Base-by-base conservation (phyloP, 2,888 invertebrate species). In the Nematopogon swammerdamellus region DNA sequence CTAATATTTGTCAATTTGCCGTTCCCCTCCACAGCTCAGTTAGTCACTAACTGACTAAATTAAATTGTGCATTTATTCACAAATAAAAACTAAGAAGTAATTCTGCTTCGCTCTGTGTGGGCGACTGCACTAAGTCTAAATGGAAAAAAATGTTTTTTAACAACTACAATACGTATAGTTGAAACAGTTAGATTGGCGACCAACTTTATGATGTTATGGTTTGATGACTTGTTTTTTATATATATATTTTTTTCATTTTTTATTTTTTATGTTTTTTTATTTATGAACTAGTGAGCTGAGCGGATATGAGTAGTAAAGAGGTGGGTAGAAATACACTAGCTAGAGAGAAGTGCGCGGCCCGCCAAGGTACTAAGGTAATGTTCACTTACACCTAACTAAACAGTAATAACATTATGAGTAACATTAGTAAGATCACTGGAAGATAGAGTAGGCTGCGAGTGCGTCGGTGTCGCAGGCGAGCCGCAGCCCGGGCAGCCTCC, bases 391-490 rank as follows among this genome's bases (percentile, higher is more conserved):
- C 56, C 71, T 71, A 74, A 65, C 74, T 71, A 74, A 73, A 60
- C 60, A 58, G 70, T 73, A 72, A 57, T 62, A 67, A 70, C 70
- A 71, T 70, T 70, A 67, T 62, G 60, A 64, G 63, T 60, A 4
- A 25, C 10, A 67, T 64, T 65, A 65, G 68, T 70, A 71, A 72
- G 70, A 72, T 74, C 76, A 76, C 75, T 75, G 76, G 77, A 75
- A 77, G 75, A 75, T 71, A 69, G 65, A 6, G 4, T 25, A 25
- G 25, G 10, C 25, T 10, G 36, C 36, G n/a, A 8, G 36, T 14
- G 36, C 3, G 3, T 25, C n/a, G 36, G 14, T 36, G n/a, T 14
- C 36, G 36, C 36, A 36, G 8, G 3, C 14, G 11, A 3, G 8
- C 11, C 14, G 36, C 8, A 14, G 36, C 5, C 25, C 5, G 25